phyloP scores from a whole-genome alignment of 2,888 invertebrate species.

The Phortica okadai region DNA sequence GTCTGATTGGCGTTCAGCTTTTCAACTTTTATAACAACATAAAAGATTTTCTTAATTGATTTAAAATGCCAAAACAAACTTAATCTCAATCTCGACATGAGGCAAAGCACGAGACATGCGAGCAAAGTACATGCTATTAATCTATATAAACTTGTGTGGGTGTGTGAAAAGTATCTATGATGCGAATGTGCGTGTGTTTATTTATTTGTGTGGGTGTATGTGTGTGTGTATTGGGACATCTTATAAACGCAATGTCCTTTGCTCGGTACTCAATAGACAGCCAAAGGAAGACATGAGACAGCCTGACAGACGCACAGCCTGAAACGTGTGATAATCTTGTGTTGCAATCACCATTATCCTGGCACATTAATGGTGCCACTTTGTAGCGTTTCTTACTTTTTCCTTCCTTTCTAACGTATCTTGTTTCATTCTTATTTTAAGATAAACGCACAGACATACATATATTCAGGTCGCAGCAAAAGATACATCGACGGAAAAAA shows the following conservation, averaged over 20 bases:
- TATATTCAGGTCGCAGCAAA: background rate
- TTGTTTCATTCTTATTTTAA: constrained; percentile 2
- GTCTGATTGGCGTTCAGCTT: background rate
- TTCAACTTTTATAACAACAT: background rate
- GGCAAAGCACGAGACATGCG: background rate
- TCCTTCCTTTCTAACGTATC: background rate
- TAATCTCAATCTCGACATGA: constrained; percentile 4
- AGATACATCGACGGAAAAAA: background rate
- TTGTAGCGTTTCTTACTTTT: constrained; percentile 52
- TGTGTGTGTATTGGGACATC: background rate
- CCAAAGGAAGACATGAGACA: background rate
- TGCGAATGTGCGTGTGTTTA: background rate
- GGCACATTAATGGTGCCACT: constrained; percentile 60
- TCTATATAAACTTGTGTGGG: background rate
- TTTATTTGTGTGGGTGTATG: background rate
- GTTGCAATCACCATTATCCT: constrained; percentile 52
- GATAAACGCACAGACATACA: constrained; percentile 7
- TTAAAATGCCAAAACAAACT: constrained; percentile 24
- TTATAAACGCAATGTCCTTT: background rate
- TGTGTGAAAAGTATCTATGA: background rate
- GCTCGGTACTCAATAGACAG: background rate
- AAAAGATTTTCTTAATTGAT: constrained; percentile 25
- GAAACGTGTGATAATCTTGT: constrained; percentile 56
- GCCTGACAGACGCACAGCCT: background rate
- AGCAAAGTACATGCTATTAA: background rate